A percentile compares a stretch with the other conserved stretches of the same genome.
These are phyloP conservation scores for Steatocranus sp. DNA, from an alignment of 2,797 vertebrate genomes.

Conservation along the genomic window DNA sequence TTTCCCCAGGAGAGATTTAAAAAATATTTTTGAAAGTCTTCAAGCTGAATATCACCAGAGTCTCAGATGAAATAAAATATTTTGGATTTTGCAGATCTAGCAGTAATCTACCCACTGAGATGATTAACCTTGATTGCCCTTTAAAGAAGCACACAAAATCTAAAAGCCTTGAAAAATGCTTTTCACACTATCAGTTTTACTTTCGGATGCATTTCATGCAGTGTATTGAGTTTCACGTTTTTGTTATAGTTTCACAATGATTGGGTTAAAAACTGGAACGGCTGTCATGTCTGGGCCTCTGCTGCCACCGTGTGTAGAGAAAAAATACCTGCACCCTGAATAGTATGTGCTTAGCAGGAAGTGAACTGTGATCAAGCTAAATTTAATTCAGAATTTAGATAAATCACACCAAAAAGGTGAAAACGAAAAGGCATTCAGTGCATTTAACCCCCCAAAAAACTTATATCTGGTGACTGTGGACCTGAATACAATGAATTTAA, in stretches of 20 bases:
- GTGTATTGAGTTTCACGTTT: background rate
- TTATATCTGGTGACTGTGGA: no score
- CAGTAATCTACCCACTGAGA: background rate
- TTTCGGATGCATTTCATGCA: background rate
- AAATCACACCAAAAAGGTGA: background rate
- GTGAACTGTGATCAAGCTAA: background rate
- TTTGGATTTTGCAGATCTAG: background rate
- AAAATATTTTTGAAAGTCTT: background rate
- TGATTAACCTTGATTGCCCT: background rate
- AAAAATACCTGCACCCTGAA: background rate
- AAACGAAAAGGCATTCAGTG: background rate
- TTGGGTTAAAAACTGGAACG: background rate
- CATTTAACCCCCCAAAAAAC: background rate
- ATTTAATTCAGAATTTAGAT: background rate
- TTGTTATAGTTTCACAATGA: background rate
- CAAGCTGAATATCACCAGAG: background rate
- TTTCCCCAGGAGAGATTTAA: background rate
- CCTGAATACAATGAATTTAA: no score
- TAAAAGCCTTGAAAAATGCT: background rate
- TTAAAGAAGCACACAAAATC: background rate
- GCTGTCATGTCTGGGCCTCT: background rate
- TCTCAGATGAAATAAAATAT: background rate
- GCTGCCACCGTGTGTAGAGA: background rate
- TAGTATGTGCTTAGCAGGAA: background rate
- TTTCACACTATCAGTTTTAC: accelerated